Base-by-base conservation (phyloP, 23 tunicate genomes). In the Aplidium turbinatum region DNA sequence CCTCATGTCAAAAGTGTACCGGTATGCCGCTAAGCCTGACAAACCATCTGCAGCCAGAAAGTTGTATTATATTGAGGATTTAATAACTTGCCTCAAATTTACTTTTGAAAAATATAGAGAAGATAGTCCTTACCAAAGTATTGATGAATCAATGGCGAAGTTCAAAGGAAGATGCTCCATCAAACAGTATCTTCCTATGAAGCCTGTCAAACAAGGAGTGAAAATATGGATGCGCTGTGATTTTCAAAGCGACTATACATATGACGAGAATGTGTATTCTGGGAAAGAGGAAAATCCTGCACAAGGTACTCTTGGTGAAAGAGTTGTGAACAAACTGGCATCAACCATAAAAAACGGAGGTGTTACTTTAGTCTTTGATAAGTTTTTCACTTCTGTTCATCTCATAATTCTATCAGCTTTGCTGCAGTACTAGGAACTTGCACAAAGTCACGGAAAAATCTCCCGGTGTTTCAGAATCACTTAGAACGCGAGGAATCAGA, bases 281-380 rank as follows among this genome's bases (percentile, higher is more conserved):
- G 68, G 68, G 31, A 60, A 42, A 60, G 36, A 60, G 31, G 68
- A 20, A 28, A 28, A 4, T 28, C 35, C 68, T 5, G 31, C 7
- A 28, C 68, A 35, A 60, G 68, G 68, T 28, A 60, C 68, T 5
- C 36, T 60, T 60, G 68, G 68, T 60, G 68, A 60, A 60, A 60
- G 68, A 38, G 35, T 27, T 60, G 68, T 60, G 5, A 38, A 38
- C 29, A 38, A 35, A 60, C 68, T 60, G 29, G 68, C 7, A 35
- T 60, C 68, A 28, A 60, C 68, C 68, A 60, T 60, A 35, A 60
- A 60, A 60, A 38, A 60, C 29, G 31, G 38, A 38, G 68, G 31
- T 60, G 68, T 60, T 35, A 67, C 73, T 67, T 33, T 67, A 20
- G 73, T 54, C 73, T 67, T 67, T 40, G 73, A 67, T 54, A 38